These are phyloP conservation scores for Netelia melanura DNA, from an alignment of 2,888 invertebrate species.

Conservation along the genomic window DNA sequence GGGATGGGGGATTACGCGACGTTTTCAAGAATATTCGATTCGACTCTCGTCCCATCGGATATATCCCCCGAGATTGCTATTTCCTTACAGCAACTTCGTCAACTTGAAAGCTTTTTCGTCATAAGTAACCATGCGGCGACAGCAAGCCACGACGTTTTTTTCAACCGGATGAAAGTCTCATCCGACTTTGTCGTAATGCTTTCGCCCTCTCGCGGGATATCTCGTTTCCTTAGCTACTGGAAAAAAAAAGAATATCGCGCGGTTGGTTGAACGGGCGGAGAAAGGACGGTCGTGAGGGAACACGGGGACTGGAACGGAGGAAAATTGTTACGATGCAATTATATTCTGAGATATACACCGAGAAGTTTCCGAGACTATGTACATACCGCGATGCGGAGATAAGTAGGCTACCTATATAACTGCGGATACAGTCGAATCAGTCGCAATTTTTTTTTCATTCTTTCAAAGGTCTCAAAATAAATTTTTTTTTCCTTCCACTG, in stretches of 20 bases:
- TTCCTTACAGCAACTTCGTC: slow-evolving; percentile 48
- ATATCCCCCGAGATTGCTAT: slow-evolving; percentile 58
- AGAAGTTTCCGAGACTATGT: slow-evolving; percentile 19
- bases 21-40: slow-evolving; percentile 57
- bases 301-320: background rate
- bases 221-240: slow-evolving; percentile 12
- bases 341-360: slow-evolving; percentile 13
- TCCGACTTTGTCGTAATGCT: slow-evolving; percentile 18
- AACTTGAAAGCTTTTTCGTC: slow-evolving; percentile 65
- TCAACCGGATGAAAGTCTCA: slow-evolving; percentile 46
- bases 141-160: slow-evolving; percentile 8
- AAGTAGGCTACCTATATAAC: background rate
- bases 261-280: background rate
- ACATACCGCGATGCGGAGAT: background rate
- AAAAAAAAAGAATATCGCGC: slow-evolving; percentile 31
- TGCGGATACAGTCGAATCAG: background rate
- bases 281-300: background rate
- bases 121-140: slow-evolving; percentile 45
- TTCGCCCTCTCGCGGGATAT: background rate
- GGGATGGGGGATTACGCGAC: slow-evolving; percentile 5
- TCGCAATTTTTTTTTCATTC: background rate
- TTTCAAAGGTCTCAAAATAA: background rate
- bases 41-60: slow-evolving; percentile 52
- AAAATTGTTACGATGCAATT: slow-evolving; percentile 51
- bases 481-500: background rate